These are phyloP conservation scores for Phorcus lineatus DNA, from an alignment of 2,888 invertebrate genomes.

Conservation along the genomic window DNA sequence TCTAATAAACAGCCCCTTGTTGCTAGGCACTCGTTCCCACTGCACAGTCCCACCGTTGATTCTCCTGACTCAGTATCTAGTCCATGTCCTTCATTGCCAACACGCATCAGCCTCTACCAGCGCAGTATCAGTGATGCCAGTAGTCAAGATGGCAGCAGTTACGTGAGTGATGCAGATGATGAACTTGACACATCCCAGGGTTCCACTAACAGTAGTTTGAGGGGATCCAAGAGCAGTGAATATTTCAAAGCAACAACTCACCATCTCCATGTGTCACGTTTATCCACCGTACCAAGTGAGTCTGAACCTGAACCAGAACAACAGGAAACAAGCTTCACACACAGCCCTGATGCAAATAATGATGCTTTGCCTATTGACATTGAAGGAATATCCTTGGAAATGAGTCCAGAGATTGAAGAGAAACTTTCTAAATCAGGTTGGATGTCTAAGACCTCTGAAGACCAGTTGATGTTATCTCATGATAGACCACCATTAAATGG, in stretches of 20 bases:
- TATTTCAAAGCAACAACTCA: conserved; percentile 26
- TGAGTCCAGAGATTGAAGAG: neutral
- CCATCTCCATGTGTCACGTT: conserved; percentile 27
- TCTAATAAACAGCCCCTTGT: neutral
- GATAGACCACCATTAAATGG: neutral
- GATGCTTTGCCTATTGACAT: neutral
- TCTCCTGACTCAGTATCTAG: neutral
- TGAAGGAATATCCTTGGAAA: neutral
- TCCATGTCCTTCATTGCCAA: neutral
- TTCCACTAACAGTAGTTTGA: conserved; percentile 44
- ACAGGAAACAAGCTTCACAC: neutral
- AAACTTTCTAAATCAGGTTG: too few species aligned
- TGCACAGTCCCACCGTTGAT: neutral
- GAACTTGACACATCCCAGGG: conserved; percentile 51
- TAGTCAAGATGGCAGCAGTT: conserved; percentile 43
- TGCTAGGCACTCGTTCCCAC: neutral
- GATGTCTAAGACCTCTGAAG: neutral
- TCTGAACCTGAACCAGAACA: conserved; percentile 24
- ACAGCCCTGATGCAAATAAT: neutral
- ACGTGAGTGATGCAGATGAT: conserved; percentile 61
- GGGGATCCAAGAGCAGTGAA: conserved; percentile 40
- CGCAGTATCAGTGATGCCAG: conserved; percentile 32
- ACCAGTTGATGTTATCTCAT: neutral
- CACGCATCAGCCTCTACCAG: neutral
- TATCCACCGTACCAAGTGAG: conserved; percentile 33